Conservation (phyloP, 30 jellyfish, hydroid and myxozoan species). For the Pelagia noctiluca region DNA sequence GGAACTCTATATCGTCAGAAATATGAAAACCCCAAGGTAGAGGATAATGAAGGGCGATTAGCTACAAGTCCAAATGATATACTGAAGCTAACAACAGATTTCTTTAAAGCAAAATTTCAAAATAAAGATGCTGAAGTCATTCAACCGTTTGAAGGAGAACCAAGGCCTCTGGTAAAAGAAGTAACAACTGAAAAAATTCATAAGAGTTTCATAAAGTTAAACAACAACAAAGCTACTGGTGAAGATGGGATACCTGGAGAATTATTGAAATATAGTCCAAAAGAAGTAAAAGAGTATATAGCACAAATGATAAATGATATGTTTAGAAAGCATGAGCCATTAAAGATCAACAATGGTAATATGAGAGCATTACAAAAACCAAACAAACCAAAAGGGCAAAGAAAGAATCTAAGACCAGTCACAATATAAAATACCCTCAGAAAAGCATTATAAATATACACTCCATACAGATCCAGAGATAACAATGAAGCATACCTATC, state of each 20-base stretch:
- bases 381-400: conserved; percentile 17
- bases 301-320: conserved; percentile 16
- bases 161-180: conserved; percentile 35
- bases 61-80: conserved; percentile 32
- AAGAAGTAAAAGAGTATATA: conserved; percentile 12
- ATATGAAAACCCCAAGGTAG: conserved; percentile 38
- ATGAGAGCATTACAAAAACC: conserved; percentile 38
- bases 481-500: conserved; percentile 18
- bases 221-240: conserved; percentile 49
- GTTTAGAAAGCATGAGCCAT: conserved; percentile 20
- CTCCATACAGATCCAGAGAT: conserved; percentile 18
- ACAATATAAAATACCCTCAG: conserved; percentile 20
- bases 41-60: conserved; percentile 19
- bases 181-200: conserved; percentile 22
- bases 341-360: conserved; percentile 19
- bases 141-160: conserved; percentile 32
- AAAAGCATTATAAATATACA: conserved; percentile 1
- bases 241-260: conserved; percentile 48
- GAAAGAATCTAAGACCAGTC: conserved; percentile 43
- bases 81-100: conserved; percentile 25
- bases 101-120: conserved; percentile 36
- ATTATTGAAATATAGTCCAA: conserved; percentile 17
- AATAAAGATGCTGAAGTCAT: conserved; percentile 41
- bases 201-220: conserved; percentile 21
- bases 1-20: conserved; percentile 37